Conservation (phyloP, 2,797 vertebrate genomes). For the Cirrhinus mrigala region DNA sequence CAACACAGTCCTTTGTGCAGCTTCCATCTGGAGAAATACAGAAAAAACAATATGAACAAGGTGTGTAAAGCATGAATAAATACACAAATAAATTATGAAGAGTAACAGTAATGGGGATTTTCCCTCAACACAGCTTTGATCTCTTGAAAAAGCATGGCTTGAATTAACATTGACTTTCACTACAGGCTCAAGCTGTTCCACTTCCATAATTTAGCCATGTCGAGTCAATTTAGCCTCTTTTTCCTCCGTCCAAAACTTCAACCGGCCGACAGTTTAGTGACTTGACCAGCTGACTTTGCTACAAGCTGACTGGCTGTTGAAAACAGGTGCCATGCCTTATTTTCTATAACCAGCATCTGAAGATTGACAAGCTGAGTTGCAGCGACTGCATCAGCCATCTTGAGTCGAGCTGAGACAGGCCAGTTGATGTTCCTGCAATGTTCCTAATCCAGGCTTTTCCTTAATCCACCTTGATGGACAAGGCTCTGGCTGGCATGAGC, state of each 20-base stretch:
- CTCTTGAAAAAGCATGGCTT: too few relatives aligned
- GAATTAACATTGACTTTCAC: too few relatives aligned
- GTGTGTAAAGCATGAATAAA: conserved; percentile 13
- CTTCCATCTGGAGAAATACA: conserved; percentile 9
- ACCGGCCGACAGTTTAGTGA: neutral
- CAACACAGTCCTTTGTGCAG: conserved; percentile 17
- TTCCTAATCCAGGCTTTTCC: neutral
- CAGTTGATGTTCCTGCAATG: neutral
- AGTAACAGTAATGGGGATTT: neutral
- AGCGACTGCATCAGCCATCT: neutral
- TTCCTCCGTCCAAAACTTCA: neutral
- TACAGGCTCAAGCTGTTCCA: neutral
- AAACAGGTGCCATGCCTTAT: neutral
- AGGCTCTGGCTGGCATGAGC: conserved; percentile 21
- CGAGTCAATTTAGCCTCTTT: neutral
- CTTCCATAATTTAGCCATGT: neutral
- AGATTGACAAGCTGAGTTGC: neutral
- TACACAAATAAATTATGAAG: conserved; percentile 7
- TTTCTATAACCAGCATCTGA: neutral
- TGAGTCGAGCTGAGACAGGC: neutral
- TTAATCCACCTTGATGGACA: neutral
- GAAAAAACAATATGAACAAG: neutral
- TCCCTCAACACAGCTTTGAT: neutral
- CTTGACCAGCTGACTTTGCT: neutral
- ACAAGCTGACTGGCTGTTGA: neutral